Evolutionary conservation across 2,888 invertebrate genomes (phyloP), one percentile per base, ranked within the genome.

Genomic region (Aphidoletes aphidimyza): DNA sequence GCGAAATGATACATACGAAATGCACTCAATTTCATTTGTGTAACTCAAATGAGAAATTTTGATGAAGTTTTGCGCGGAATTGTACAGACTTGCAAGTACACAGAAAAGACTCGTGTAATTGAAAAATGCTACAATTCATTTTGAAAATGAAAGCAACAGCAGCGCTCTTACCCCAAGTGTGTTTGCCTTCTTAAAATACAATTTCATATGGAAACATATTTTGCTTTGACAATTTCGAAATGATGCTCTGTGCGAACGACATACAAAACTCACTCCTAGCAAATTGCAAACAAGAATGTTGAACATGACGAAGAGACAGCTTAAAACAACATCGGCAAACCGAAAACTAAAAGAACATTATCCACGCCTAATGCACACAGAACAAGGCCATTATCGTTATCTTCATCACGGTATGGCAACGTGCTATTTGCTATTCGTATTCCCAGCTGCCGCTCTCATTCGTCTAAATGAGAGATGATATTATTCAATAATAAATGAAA

Each of bases 341-440:
- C 69, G 69, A 69, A 69, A 69, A 69, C 69, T 69, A 69, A 69
- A 69, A 69, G 69, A 69, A 69, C 69, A 69, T 69, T 69, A 69
- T 69, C 69, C 69, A 69, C 34, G 69, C 69, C 14, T 30, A 69
- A 30, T 69, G 69, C 69, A 69, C 69, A 69, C 9, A 69, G 69
- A 30, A 69, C 69, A 34, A 69, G n/a, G 69, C 69, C 69, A 69
- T 69, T 69, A 69, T 69, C 69, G 14, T 69, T 69, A 69, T 69
- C 69, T 30, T 69, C 69, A 14, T 69, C 69, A 69, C 30, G 69
- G 22, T 39, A 11, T 54, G 22, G 54, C 54, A 2, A 2, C 47
- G 2, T 47, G 14, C n/a, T n/a, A 11, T 2, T 17, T 47, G 47
- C 19, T 47, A 19, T 11, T 47, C 2, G 14, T 2, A 19, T 17